These are phyloP conservation scores for Cyphomyrus plagiostoma DNA, from an alignment of 2,113 vertebrate genomes.

Conservation along the genomic window DNA sequence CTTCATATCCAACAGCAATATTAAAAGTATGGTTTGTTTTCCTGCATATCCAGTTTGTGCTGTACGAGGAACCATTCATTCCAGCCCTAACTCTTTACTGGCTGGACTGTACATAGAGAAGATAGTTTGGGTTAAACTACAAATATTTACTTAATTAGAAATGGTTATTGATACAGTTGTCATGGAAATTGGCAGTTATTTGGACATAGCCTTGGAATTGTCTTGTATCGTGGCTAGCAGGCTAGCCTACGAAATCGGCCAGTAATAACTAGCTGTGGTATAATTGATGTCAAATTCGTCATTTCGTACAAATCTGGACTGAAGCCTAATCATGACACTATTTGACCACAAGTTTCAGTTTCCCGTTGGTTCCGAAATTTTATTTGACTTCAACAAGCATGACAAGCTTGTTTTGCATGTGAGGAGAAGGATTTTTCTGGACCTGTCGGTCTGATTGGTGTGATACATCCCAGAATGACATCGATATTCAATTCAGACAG, in stretches of 20 bases:
- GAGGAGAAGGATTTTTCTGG: not conserved
- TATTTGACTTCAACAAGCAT: not conserved
- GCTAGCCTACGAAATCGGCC: slow-evolving; percentile 11
- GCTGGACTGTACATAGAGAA: not conserved
- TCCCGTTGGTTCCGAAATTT: not conserved
- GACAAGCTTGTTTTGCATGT: not conserved
- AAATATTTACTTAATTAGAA: not conserved
- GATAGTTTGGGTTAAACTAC: not conserved
- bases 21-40: slow-evolving; percentile 5
- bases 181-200: not conserved
- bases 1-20: slow-evolving; percentile 25
- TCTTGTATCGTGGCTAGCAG: slow-evolving; percentile 9
- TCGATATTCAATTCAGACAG: not conserved
- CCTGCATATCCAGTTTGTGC: not conserved
- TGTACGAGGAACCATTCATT: not conserved
- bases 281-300: not conserved
- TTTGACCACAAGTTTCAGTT: not conserved
- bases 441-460: not conserved
- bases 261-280: not conserved
- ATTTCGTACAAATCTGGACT: not conserved
- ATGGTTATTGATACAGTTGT: not conserved
- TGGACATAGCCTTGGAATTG: not conserved
- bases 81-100: not conserved
- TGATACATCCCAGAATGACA: not conserved
- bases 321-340: not conserved